Evolutionary conservation across 2,888 invertebrate genomes (phyloP).

Genomic region (Mythimna albipuncta): DNA sequence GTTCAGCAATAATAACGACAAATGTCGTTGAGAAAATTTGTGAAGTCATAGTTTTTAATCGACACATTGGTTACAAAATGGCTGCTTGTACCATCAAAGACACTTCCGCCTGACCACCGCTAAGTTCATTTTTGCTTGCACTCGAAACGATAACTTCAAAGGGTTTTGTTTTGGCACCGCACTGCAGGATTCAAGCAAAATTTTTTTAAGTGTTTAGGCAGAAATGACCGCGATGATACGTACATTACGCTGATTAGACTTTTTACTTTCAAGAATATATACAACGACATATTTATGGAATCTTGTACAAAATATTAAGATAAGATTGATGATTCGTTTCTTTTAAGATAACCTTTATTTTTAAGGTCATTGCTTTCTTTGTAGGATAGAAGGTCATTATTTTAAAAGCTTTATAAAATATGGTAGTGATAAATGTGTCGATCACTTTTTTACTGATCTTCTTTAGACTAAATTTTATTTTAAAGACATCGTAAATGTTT

Average conservation of each 20-base stretch:
- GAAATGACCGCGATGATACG: too few relatives aligned
- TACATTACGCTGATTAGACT: constrained; percentile 1
- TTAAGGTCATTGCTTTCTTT: constrained; percentile 12
- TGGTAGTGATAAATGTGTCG: neutral
- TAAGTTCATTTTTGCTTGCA: too few relatives aligned
- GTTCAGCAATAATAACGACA: too few relatives aligned
- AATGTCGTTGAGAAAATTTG: too few relatives aligned
- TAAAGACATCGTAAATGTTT: neutral
- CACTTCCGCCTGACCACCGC: too few relatives aligned
- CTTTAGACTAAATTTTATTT: neutral
- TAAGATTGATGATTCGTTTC: constrained; percentile 30
- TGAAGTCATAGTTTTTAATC: too few relatives aligned
- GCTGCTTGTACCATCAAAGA: too few relatives aligned
- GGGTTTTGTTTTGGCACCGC: too few relatives aligned
- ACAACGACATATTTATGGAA: neutral
- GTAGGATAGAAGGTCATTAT: constrained; percentile 2
- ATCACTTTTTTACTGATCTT: neutral
- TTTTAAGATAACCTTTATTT: neutral
- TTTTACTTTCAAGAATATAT: constrained; percentile 15
- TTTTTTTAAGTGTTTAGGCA: too few relatives aligned
- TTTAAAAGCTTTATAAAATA: neutral
- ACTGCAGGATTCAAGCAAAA: too few relatives aligned
- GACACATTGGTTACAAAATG: too few relatives aligned
- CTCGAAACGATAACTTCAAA: too few relatives aligned
- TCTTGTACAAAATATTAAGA: constrained; percentile 4